Evolutionary conservation across 1,140 invertebrate species (phyloP).

Genomic region (fruit fly (Drosophila melanogaster)): DNA sequence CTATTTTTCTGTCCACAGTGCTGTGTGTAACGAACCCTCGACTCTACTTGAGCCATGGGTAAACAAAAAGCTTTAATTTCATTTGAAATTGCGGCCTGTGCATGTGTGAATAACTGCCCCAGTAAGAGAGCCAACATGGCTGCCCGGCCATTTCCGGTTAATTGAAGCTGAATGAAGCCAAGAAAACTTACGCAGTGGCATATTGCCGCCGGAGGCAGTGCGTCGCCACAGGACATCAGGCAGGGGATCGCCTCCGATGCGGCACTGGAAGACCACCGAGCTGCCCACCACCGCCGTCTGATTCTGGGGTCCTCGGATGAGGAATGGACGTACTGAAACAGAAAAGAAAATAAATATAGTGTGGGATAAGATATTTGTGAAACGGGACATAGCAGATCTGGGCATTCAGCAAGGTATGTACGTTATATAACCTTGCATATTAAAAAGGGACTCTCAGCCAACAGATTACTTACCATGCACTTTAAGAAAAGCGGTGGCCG

Average conservation of each 20-base stretch:
- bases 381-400: background rate
- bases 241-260: slow-evolving; percentile 90
- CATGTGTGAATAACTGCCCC: slow-evolving; percentile 39
- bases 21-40: slow-evolving; percentile 32
- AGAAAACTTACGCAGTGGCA: slow-evolving; percentile 87
- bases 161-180: slow-evolving; percentile 61
- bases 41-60: slow-evolving; percentile 35
- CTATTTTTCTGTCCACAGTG: slow-evolving; percentile 13
- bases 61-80: slow-evolving; percentile 76
- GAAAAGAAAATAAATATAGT: background rate
- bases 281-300: slow-evolving; percentile 89
- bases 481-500: slow-evolving; percentile 89
- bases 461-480: slow-evolving; percentile 89
- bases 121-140: slow-evolving; percentile 53
- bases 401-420: background rate
- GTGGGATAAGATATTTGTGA: background rate
- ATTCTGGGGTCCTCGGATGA: slow-evolving; percentile 91
- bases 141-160: slow-evolving; percentile 63
- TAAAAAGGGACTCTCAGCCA: too few species aligned
- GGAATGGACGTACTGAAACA: slow-evolving; percentile 91
- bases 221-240: slow-evolving; percentile 91
- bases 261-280: slow-evolving; percentile 92
- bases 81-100: slow-evolving; percentile 60
- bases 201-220: slow-evolving; percentile 88
- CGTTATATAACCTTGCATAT: background rate